Evolutionary conservation across 2,888 invertebrate species (phyloP), one percentile per base, ranked within the genome.

Genomic region (Habroteleia sp.): DNA sequence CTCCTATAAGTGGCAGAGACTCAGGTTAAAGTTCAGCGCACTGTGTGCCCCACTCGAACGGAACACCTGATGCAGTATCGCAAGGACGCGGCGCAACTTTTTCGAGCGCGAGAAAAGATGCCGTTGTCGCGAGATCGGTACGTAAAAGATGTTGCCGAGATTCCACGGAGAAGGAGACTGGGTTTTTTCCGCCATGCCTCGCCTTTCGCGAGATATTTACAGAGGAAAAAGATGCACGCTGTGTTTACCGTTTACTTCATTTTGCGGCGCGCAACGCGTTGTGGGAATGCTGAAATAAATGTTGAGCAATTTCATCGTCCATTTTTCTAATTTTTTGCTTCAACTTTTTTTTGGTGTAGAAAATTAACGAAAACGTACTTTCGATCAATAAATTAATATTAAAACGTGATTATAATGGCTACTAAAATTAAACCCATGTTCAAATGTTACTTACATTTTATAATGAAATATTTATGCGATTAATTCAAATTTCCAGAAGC

Each of bases 1-100:
- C 56, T 39, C 16, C 16, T 16, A 54, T 54, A 56, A 56, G 23
- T 17, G 35, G 37, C 14, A 39, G 23, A 41, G 31, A 3, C 50
- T 31, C 63, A 25, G 65, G 65, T 65, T 44, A 65, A 44, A 65
- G 65, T 65, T 65, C 54, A 44, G 65, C 52, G 54, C 27, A 44
- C 63, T 52, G 37, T 23, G 14, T 27, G 4, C n/a, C 14, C 2
- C 33, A 13, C 27, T 23, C 14, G 23, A 62, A 62, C 48, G 41
- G 62, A 63, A 63, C 50, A 63, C 52, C 52, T 52, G 63, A 50
- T 35, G 52, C 25, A 16, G 33, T 25, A 16, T 44, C 20, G 41
- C 52, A 65, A 65, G 52, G 63, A 48, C 62, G 46, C 60, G 10
- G 10, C 8, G 39, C 29, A 50, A 33, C 50, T 63, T 63, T 63